Base-by-base conservation (phyloP, 2,113 vertebrate species). In the Rhabdornis inornatus region DNA sequence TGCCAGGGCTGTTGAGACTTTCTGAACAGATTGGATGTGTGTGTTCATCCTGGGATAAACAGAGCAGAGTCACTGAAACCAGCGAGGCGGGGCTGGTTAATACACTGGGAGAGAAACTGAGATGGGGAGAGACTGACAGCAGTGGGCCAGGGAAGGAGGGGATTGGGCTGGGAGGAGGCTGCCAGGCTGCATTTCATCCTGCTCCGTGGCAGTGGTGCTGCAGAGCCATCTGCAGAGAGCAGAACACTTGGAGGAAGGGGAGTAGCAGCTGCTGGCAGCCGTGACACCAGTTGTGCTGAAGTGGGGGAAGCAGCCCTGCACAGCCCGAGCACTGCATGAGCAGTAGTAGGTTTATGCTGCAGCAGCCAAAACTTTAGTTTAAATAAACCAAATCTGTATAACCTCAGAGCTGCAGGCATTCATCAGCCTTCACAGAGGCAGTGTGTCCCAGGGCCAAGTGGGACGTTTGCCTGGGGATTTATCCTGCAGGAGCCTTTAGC, bases 311-410 rank as follows among this genome's bases (percentile, higher is more conserved):
- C 61, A 96, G 90, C 82, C 30, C 87, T 87, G 84, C 66, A 37
- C 87, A 95, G 90, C 79, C 92, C 44, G 2, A 86, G 70, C 84
- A 61, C 61, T 96, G 70, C 66, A 53, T 22, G 24, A 95, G 94
- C 94, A 92, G 90, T 93, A 96, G 88, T 94, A 95, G 88, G 76
- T 94, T 96, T 95, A 89, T 83, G 76, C 83, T 97, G 85, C 90
- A 94, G 93, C 87, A 94, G 96, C 94, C 95, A 95, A 93, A 86
- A 91, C 79, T 88, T 95, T 13, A 66, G 35, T 95, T 96, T 93
- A 96, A 97, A 95, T 89, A 94, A 96, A 96, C 88, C 52, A 52
- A 95, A 92, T 60, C 92, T 94, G 92, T 90, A 85, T 91, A 92
- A 95, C 75, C 82, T 91, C 91, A 79, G 78, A 89, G 92, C 89